These are phyloP conservation scores for Gavialis gangeticus DNA, from an alignment of 2,113 vertebrate species.

Conservation along the genomic window DNA sequence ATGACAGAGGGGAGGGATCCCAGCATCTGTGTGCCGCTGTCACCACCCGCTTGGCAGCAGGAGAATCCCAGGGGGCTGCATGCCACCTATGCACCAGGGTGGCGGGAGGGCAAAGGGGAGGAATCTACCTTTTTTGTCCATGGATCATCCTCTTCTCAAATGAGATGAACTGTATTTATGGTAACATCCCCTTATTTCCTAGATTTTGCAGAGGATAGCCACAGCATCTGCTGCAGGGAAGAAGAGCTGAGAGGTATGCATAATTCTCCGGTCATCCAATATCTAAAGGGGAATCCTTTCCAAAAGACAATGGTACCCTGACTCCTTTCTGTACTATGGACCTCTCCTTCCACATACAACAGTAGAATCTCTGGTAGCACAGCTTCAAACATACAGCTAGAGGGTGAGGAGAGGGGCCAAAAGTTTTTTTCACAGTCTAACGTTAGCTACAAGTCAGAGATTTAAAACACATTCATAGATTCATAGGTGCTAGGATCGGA, in stretches of 20 bases:
- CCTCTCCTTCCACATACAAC: not conserved
- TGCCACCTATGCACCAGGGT: too few species aligned
- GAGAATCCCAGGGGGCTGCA: too few species aligned
- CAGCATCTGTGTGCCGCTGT: too few species aligned
- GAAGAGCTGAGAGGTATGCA: not conserved
- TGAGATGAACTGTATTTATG: not conserved
- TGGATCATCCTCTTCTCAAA: not conserved
- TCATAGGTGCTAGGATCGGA: too few species aligned
- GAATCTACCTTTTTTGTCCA: not conserved
- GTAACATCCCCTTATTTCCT: too few species aligned
- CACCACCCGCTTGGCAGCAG: too few species aligned
- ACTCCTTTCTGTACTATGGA: not conserved
- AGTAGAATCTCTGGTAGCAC: not conserved
- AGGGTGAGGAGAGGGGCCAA: not conserved
- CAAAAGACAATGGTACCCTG: not conserved
- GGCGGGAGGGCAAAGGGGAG: too few species aligned
- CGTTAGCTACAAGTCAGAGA: not conserved
- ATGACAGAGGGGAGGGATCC: too few species aligned
- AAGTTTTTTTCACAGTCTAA: too few species aligned
- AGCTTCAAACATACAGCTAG: not conserved
- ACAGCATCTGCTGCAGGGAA: not conserved
- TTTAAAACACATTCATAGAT: not conserved
- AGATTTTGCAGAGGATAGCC: not conserved
- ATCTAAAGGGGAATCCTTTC: not conserved
- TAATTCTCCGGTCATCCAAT: not conserved